Evolutionary conservation across 2,888 invertebrate species (phyloP).

Genomic region (Congeria kusceri): DNA sequence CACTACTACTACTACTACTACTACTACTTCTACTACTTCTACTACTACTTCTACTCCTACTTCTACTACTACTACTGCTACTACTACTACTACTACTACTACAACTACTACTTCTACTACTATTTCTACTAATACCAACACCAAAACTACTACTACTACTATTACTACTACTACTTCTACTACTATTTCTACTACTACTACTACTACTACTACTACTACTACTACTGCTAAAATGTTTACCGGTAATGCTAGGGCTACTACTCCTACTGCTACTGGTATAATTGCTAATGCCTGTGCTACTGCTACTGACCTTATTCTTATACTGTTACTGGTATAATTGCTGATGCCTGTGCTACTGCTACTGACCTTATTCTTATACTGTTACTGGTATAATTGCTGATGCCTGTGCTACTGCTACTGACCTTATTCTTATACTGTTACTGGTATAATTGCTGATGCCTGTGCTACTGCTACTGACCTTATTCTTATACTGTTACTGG

Average conservation of each 20-base stretch:
- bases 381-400: too few relatives aligned
- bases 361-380: not conserved
- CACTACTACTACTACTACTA: conserved; percentile 8
- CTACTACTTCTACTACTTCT: conserved; percentile 5
- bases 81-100: conserved; percentile 7
- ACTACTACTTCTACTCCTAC: conserved; percentile 5
- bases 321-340: not conserved
- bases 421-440: not conserved
- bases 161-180: not conserved
- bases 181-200: not conserved
- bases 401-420: too few relatives aligned
- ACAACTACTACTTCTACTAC: conserved; percentile 11
- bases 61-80: conserved; percentile 4
- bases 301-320: not conserved
- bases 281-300: not conserved
- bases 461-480: not conserved
- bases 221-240: not conserved
- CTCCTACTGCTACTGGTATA: not conserved
- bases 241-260: not conserved
- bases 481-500: not conserved
- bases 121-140: not conserved
- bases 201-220: conserved; percentile 5
- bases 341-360: not conserved
- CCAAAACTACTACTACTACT: not conserved
- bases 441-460: not conserved